phyloP scores from a whole-genome alignment of 2,888 invertebrate species.

The Adelognathus sp. region DNA sequence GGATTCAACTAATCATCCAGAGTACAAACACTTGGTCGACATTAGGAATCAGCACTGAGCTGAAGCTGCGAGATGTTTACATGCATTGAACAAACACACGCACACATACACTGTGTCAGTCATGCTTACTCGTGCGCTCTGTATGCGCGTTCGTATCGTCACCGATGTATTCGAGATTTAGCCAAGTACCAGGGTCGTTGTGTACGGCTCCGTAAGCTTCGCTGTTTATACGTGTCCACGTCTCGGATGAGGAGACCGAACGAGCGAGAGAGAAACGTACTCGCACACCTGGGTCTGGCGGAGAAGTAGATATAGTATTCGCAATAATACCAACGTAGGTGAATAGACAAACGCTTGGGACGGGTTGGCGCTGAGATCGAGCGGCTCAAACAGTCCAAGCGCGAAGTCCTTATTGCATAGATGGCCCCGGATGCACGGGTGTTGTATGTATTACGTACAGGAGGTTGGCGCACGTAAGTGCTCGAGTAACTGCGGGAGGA shows the following conservation, averaged over 20 bases:
- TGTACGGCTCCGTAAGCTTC: constrained; percentile 16
- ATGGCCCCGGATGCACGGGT: background rate
- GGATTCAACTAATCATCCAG: constrained; percentile 29
- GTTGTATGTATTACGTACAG: constrained; percentile 34
- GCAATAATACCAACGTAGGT: constrained; percentile 16
- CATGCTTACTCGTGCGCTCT: background rate
- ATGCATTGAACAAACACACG: constrained; percentile 14
- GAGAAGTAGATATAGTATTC: constrained; percentile 24
- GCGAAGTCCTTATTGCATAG: constrained; percentile 17
- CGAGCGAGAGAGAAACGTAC: constrained; percentile 21
- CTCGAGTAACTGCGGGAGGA: constrained; percentile 46
- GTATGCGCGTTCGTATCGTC: too few species aligned
- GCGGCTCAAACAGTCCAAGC: constrained; percentile 38
- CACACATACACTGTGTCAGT: background rate
- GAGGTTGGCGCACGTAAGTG: constrained; percentile 44
- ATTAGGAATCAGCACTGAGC: constrained; percentile 35
- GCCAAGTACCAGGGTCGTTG: constrained; percentile 28
- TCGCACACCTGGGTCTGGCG: constrained; percentile 14
- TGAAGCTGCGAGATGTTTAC: constrained; percentile 6
- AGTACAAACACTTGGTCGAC: constrained; percentile 43
- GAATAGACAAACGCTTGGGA: background rate
- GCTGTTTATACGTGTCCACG: constrained; percentile 50
- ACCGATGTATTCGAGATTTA: background rate
- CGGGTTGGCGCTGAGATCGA: background rate
- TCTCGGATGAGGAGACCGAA: constrained; percentile 43